These are phyloP conservation scores for Geopemphigus sp. DNA, from an alignment of 1,140 invertebrate genomes.

Conservation along the genomic window DNA sequence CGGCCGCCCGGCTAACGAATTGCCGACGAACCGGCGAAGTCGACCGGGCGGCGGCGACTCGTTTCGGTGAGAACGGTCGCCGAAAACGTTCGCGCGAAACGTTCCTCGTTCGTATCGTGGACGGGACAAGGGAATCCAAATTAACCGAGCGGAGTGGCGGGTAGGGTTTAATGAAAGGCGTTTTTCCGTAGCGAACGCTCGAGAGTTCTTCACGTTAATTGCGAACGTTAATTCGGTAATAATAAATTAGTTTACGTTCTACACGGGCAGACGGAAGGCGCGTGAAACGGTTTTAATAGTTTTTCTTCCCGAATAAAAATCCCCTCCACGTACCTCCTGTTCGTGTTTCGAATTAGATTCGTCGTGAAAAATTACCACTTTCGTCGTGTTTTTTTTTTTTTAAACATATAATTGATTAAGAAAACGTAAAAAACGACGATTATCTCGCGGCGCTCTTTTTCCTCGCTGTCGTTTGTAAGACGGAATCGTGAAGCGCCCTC, in stretches of 20 bases:
- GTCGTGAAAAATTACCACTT: background rate
- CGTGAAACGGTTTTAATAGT: background rate
- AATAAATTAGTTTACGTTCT: conserved; percentile 28
- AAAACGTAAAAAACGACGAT: no score
- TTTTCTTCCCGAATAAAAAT: background rate
- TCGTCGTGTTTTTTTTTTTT: background rate
- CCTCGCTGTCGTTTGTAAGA: no score
- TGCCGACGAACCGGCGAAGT: background rate
- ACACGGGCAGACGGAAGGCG: background rate
- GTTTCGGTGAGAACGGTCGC: background rate
- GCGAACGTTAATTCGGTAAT: conserved; percentile 38
- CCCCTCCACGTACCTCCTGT: no score
- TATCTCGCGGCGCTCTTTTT: no score
- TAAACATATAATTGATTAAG: background rate
- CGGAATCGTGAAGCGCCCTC: no score
- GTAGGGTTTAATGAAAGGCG: background rate
- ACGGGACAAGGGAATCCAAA: background rate
- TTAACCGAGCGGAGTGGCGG: background rate
- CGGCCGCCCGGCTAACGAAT: background rate
- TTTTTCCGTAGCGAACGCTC: background rate
- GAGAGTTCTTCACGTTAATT: conserved; percentile 18
- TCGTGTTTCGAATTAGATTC: background rate
- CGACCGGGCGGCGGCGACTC: no score
- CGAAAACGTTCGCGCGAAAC: no score
- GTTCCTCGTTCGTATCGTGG: no score